Base-by-base conservation (phyloP, 1,140 invertebrate species). In the Diabrotica virgifera region DNA sequence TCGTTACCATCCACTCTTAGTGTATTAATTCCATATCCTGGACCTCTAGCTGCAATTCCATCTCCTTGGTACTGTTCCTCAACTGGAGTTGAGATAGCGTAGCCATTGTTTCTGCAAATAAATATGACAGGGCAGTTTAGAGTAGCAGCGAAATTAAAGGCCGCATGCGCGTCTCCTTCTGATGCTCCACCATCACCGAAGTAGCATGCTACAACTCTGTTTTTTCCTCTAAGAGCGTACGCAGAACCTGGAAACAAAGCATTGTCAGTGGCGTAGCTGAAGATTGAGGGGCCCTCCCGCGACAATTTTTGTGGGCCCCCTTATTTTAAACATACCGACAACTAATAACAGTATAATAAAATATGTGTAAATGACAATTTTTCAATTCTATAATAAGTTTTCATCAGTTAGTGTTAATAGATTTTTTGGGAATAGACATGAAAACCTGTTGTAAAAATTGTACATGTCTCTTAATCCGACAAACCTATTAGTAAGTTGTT, bases 171-270 rank as follows among this genome's bases (percentile, higher is more conserved):
- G 83, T 99, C 98, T 3, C 98, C 98, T 82, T 99, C 97, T 52
- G 95, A 98, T 0, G 97, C 95, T 6, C 96, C 96, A 36, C 98
- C 98, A 73, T 99, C 97, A 0, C 98, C 98, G 82, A 99, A 99
- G 79, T 98, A 99, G 77, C 94, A 96, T 59, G 94, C 86, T 2
- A 97, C 94, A 77, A 93, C 91, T 5, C 86, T 63, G 36, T 69
- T 60, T 14, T 52, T 66, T 24, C 64, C 87, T 78, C 82, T 97
- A 94, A 72, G 85, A 0, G 92, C 91, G 79, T 97, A 97, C 0
- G 96, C 95, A n/a, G 94, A 87, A 8, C 40, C 40, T 46, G n/a
- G 6, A 46, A 46, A 24, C 24, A 24, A 24, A 24, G 24, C 1
- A 4, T 24, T 24, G 24, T 24, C n/a, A n/a, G n/a, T n/a, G n/a